Evolutionary conservation across 2,113 vertebrate genomes (phyloP).

Genomic region (Thunnus maccoyii): DNA sequence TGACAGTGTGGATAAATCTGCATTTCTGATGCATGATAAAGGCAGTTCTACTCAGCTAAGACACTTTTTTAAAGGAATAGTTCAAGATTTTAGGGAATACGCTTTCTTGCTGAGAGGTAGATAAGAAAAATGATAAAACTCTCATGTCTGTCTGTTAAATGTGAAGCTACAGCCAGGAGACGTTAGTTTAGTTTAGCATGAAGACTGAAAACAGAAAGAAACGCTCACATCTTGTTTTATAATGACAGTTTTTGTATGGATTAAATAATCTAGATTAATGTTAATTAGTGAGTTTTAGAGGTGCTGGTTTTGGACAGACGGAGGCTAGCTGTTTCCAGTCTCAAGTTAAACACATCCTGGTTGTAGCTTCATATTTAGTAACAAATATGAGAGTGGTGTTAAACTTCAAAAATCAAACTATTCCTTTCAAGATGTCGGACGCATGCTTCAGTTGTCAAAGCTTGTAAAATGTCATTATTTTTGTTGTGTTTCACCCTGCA

Average conservation of each 20-base stretch:
- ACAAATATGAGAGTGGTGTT: neutral
- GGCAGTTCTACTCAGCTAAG: neutral
- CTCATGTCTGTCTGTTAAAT: too few relatives aligned
- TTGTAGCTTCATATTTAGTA: neutral
- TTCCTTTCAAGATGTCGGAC: conserved; percentile 7
- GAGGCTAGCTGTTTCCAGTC: too few relatives aligned
- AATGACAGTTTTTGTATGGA: too few relatives aligned
- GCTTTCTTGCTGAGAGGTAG: neutral
- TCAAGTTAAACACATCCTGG: too few relatives aligned
- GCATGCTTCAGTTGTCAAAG: conserved; percentile 40
- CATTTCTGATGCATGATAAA: conserved; percentile 33
- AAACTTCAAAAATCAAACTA: neutral
- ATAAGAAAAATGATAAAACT: too few relatives aligned
- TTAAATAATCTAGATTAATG: too few relatives aligned
- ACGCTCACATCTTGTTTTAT: too few relatives aligned
- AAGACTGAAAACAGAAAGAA: too few relatives aligned
- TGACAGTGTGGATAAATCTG: neutral
- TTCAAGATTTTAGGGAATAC: neutral
- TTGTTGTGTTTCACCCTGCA: conserved; percentile 29
- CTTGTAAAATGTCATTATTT: neutral
- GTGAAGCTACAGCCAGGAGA: too few relatives aligned
- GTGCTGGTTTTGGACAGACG: too few relatives aligned
- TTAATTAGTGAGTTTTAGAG: too few relatives aligned
- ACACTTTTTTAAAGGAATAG: neutral
- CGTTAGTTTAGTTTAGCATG: too few relatives aligned